Evolutionary conservation across 2,888 invertebrate genomes (phyloP), one percentile per base, ranked within the genome.

Genomic region (Steinernema carpocapsae): DNA sequence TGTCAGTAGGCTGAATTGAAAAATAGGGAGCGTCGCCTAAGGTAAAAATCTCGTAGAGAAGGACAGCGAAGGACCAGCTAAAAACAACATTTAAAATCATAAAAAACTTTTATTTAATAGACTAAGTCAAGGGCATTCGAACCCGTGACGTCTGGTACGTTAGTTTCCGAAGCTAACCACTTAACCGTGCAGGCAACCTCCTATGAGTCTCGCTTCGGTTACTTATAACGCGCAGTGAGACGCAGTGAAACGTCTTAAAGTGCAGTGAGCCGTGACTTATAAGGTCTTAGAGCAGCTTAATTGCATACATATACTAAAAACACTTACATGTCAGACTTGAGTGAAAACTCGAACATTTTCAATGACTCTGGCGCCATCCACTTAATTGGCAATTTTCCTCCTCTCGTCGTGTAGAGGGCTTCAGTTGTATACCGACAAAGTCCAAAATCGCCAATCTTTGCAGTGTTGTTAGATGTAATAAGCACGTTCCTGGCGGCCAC

Each of bases 371-470:
- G 73, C 24, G 84, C 78, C 84, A 84, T 84, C 83, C 83, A 84
- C 76, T 84, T 84, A 2, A 84, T 79, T 6, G 84, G 84, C 37
- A 84, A 78, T 37, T 80, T 76, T 0, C 84, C 84, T 24, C 83
- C 84, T 71, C 80, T 79, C 1, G 83, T 78, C n/a, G 82, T 82
- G 74, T 84, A 84, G 4, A 83, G 76, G 19, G 81, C 78, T 7
- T 81, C 79, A 70, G 83, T 80, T 22, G 81, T 78, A 71, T 84
- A 80, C 1, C 84, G 78, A 46, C 84, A 83, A 12, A 84, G 74
- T 7, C 84, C 84, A 71, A 84, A 84, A 71, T 84, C 84, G 72
- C 81, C 79, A 48, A 84, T 77, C 83, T 84, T 84, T 10, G 84
- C 84, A 4, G 79, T 80, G 45, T 83, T 72, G 46, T 77, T 76